A percentile compares a stretch with the other conserved stretches of the same genome.
Evolutionary conservation across 2,113 vertebrate genomes (phyloP).

Genomic region (Anarhynchus alexandrinus): DNA sequence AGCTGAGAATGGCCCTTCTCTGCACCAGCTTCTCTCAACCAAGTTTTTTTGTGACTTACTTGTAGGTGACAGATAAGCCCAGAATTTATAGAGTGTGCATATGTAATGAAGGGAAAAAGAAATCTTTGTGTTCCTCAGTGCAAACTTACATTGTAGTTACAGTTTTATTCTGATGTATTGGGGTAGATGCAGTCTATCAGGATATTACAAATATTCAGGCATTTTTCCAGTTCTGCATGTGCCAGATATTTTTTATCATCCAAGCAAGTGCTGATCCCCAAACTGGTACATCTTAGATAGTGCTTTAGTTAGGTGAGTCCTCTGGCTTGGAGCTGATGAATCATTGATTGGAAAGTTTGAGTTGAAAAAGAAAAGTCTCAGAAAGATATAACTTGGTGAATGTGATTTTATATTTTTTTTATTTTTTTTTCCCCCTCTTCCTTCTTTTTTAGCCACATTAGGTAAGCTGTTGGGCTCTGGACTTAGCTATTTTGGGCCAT

Average conservation of each 20-base stretch:
- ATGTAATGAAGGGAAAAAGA: not conserved
- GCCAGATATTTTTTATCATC: not conserved
- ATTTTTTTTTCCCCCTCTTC: no score
- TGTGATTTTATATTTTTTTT: no score
- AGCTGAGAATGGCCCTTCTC: not conserved
- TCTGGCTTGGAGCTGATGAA: not conserved
- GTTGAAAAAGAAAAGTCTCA: not conserved
- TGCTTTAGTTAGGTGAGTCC: not conserved
- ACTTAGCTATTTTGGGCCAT: not conserved
- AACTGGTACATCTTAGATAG: no score
- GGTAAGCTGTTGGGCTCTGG: not conserved
- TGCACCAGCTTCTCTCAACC: not conserved
- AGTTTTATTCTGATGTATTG: not conserved
- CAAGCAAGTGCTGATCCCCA: not conserved
- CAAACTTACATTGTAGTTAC: not conserved
- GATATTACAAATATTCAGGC: not conserved
- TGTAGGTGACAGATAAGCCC: not conserved
- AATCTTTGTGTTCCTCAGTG: not conserved
- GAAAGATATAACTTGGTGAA: not conserved
- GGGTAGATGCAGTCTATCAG: not conserved
- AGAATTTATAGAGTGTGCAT: not conserved
- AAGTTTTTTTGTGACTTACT: not conserved
- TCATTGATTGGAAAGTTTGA: not conserved
- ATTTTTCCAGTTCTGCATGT: not conserved
- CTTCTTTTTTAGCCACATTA: not conserved